Evolutionary conservation across 1,140 invertebrate genomes (phyloP).

Genomic region (Drosophila repletoides): DNA sequence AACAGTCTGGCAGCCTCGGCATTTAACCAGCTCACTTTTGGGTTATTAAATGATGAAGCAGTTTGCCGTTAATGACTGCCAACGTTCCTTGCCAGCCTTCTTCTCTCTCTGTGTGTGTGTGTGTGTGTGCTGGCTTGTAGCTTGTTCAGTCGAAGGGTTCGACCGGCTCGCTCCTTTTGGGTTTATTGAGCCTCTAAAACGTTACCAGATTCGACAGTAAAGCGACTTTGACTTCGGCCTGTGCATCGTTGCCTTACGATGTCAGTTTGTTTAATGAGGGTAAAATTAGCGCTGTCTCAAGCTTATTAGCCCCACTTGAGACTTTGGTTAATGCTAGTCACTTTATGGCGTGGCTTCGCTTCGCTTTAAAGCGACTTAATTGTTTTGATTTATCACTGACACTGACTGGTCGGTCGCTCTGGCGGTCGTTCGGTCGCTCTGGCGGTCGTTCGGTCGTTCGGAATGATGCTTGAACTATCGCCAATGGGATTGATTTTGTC

Average conservation of each 20-base stretch:
- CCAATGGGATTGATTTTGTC: conserved; percentile 5
- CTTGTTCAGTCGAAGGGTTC: conserved; percentile 20
- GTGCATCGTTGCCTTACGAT: conserved; percentile 43
- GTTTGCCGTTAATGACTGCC: conserved; percentile 80
- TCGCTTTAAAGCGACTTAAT: conserved; percentile 72
- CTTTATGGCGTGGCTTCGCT: conserved; percentile 56
- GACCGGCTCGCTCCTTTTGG: conserved; percentile 54
- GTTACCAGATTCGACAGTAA: conserved; percentile 43
- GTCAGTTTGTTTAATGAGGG: conserved; percentile 81
- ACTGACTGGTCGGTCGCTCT: conserved; percentile 4
- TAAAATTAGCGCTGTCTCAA: conserved; percentile 81
- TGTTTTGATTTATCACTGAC: conserved; percentile 72
- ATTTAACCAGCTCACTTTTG: conserved; percentile 81
- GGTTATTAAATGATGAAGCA: conserved; percentile 81
- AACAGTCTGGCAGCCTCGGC: conserved; percentile 57
- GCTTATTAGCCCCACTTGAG: conserved; percentile 79
- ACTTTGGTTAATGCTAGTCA: conserved; percentile 76
- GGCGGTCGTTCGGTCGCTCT: too few species aligned
- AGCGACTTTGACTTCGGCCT: not conserved
- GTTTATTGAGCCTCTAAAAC: conserved; percentile 76
- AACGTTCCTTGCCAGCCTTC: conserved; percentile 53
- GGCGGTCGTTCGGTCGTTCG: too few species aligned
- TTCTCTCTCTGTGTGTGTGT: too few species aligned
- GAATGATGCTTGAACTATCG: not conserved
- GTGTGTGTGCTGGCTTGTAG: not conserved